These are phyloP conservation scores for Gymnocephalus cernua DNA, from an alignment of 2,113 vertebrate genomes.

Conservation along the genomic window DNA sequence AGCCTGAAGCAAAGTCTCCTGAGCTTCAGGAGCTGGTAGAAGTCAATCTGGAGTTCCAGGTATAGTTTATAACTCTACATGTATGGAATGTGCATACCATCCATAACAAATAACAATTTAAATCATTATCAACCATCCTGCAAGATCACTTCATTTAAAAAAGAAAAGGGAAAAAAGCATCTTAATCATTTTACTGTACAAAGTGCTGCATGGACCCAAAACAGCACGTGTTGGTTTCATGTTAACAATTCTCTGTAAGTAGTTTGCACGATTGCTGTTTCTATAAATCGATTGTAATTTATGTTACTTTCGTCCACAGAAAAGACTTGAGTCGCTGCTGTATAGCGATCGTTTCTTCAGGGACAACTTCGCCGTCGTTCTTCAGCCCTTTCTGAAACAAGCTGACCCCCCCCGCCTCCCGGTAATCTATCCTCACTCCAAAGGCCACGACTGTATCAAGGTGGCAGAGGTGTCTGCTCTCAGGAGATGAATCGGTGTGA, in stretches of 20 bases:
- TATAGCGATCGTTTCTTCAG: constrained; percentile 82
- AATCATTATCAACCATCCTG: background rate
- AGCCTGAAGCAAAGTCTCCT: constrained; percentile 76
- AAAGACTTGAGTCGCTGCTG: constrained; percentile 81
- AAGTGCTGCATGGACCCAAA: background rate
- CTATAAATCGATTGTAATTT: background rate
- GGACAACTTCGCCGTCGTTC: constrained; percentile 84
- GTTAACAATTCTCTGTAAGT: background rate
- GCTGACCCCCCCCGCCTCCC: constrained; percentile 81
- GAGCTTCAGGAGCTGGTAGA: constrained; percentile 83
- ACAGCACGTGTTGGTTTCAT: background rate
- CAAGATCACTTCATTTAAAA: background rate
- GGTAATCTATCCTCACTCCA: constrained; percentile 62
- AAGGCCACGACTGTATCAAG: background rate
- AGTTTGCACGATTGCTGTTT: background rate
- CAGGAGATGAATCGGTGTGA: constrained; percentile 31
- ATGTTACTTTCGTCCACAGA: constrained; percentile 65
- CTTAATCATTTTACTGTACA: background rate
- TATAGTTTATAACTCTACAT: constrained; percentile 32
- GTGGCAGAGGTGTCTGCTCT: background rate
- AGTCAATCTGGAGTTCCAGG: constrained; percentile 86
- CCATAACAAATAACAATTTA: background rate
- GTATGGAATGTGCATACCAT: background rate
- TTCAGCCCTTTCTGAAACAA: constrained; percentile 85
- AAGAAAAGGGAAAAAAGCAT: too few relatives aligned